phyloP scores from a whole-genome alignment of 2,888 invertebrate species.

The Leptopterna dolabrata region DNA sequence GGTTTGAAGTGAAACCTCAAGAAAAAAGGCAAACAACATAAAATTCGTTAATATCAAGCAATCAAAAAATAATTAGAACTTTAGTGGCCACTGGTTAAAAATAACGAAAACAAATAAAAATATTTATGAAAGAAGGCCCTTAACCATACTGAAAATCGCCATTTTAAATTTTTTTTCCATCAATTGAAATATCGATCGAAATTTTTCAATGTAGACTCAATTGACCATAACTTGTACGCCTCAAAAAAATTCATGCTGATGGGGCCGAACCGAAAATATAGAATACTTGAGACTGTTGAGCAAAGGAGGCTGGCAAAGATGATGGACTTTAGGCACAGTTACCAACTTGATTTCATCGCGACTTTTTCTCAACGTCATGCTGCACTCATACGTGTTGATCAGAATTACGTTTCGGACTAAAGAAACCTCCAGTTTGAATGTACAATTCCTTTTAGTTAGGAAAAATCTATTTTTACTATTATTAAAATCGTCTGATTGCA shows the following conservation, averaged over 20 bases:
- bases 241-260: neutral
- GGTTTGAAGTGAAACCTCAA: neutral
- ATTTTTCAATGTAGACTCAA: neutral
- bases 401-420: no score
- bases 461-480: neutral
- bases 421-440: neutral
- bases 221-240: neutral
- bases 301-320: neutral
- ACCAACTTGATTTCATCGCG: neutral
- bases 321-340: neutral
- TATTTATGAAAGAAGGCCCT: neutral
- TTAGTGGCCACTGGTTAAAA: slow-evolving; percentile 13
- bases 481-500: neutral
- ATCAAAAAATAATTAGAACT: neutral
- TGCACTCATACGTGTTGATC: neutral
- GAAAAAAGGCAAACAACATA: neutral
- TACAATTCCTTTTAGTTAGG: neutral
- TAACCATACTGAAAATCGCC: neutral
- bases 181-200: neutral
- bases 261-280: neutral
- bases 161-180: neutral
- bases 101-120: neutral
- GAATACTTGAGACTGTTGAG: neutral
- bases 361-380: neutral
- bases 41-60: slow-evolving; percentile 11